These are phyloP conservation scores for Oxyruncus cristatus DNA, from an alignment of 2,113 vertebrate species.

Conservation along the genomic window DNA sequence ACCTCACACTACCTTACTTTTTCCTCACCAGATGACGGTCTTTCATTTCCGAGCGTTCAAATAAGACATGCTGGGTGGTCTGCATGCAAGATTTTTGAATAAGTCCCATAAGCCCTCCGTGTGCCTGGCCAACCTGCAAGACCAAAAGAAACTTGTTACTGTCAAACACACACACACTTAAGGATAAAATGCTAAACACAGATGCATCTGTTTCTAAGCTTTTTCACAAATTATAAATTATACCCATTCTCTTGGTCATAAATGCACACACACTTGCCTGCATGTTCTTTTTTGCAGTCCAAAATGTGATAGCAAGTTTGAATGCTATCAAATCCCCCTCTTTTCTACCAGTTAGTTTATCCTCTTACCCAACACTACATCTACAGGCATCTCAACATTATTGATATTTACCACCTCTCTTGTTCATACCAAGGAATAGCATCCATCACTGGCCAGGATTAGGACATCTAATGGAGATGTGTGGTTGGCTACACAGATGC, in stretches of 20 bases:
- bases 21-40: conserved; percentile 87
- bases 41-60: conserved; percentile 91
- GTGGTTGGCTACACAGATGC: conserved; percentile 60
- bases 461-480: conserved; percentile 42
- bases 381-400: not conserved
- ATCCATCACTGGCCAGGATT: conserved; percentile 42
- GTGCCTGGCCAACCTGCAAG: conserved; percentile 87
- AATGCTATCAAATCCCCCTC: not conserved
- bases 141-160: not conserved
- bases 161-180: not conserved
- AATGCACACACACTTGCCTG: not conserved
- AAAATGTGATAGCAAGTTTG: accelerated
- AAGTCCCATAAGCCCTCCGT: conserved; percentile 89
- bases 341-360: not conserved
- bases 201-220: not conserved
- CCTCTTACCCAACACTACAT: not conserved
- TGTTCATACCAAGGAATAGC: conserved; percentile 54
- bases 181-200: not conserved
- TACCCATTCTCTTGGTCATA: not conserved
- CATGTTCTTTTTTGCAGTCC: not conserved
- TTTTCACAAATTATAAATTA: not conserved
- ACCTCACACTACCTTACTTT: conserved; percentile 74
- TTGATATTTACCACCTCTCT: not conserved
- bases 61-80: conserved; percentile 87
- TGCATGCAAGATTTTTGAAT: conserved; percentile 86